Percentiles rank a stretch among this genome's conserved stretches.
These are phyloP conservation scores for Sebastiscus tertius DNA, from an alignment of 2,797 vertebrate genomes.

Conservation along the genomic window DNA sequence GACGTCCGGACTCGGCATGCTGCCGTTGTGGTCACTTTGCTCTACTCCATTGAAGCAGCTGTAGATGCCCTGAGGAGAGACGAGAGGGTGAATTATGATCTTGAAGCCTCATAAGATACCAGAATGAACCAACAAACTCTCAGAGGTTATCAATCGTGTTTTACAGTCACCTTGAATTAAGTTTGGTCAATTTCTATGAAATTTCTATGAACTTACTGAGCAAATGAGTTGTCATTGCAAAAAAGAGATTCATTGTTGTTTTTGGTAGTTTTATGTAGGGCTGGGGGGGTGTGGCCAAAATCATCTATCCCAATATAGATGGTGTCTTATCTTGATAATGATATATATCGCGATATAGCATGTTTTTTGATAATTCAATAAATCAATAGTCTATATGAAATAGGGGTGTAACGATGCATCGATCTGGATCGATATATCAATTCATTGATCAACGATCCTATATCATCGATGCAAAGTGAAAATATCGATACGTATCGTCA, in stretches of 20 bases:
- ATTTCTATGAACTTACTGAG: slow-evolving; percentile 2
- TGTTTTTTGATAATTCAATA: too few species aligned
- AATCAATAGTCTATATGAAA: too few species aligned
- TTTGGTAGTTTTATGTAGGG: neutral
- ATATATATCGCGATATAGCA: too few species aligned
- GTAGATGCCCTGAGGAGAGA: slow-evolving; percentile 91
- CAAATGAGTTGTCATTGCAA: slow-evolving; percentile 1
- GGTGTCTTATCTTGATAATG: too few species aligned
- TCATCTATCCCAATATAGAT: too few species aligned
- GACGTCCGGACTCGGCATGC: slow-evolving; percentile 88
- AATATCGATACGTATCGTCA: too few species aligned
- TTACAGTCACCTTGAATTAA: neutral
- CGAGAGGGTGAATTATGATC: neutral
- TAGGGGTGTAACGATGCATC: too few species aligned
- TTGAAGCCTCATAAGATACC: neutral
- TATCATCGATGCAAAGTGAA: too few species aligned
- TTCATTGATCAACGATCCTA: too few species aligned
- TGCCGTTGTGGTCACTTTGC: slow-evolving; percentile 78
- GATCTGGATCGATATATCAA: too few species aligned
- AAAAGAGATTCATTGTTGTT: slow-evolving; percentile 17
- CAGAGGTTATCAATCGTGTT: neutral
- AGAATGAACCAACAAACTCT: neutral
- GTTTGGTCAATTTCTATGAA: neutral
- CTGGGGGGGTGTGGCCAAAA: too few species aligned
- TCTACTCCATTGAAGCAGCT: slow-evolving; percentile 97